Base-by-base conservation (phyloP, 2,797 vertebrate genomes). In the Labroides dimidiatus region DNA sequence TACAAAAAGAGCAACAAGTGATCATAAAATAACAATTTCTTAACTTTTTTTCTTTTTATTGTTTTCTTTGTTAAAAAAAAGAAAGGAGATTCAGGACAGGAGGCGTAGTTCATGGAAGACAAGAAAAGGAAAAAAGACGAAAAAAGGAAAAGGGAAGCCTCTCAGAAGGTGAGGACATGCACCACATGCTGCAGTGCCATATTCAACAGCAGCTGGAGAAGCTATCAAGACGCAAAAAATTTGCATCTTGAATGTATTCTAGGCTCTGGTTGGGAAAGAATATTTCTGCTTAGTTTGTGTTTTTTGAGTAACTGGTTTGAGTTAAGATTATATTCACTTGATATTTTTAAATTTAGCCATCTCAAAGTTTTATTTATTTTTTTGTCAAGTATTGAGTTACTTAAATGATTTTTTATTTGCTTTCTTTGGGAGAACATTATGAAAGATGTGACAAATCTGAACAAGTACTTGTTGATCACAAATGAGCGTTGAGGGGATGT, bases 61-160 rank as follows among this genome's bases (percentile, higher is more conserved):
- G 10, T 39, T 16, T n/a, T 36, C 48, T 36, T 76, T 68, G 9
- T 63, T n/a, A n/a, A n/a, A n/a, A 33, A 80, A 76, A 92, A 97
- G 95, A 97, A 95, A 96, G 93, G 95, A 95, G 93, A 91, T 94
- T 95, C 95, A 94, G 95, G 96, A 97, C 97, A 95, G 96, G 97
- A 98, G 96, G 95, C 96, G 97, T 97, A 98, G 97, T 99, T 99
- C 97, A 99, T 99, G 98, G 98, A 99, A 99, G 98, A 99, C 97
- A 99, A 99, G 97, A 99, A 99, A 99, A 99, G 97, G 96, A 99
- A 99, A 94, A 99, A 99, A 93, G 98, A 99, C 92, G 98, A 99
- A 89, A 99, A 99, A 95, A 97, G 97, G 95, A 99, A 99, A 96
- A 98, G 97, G 93, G 98, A 99, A 94, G 95, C 96, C 94, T 95